phyloP scores from a whole-genome alignment of 1,140 invertebrate species.

The Papilio aristodemus region DNA sequence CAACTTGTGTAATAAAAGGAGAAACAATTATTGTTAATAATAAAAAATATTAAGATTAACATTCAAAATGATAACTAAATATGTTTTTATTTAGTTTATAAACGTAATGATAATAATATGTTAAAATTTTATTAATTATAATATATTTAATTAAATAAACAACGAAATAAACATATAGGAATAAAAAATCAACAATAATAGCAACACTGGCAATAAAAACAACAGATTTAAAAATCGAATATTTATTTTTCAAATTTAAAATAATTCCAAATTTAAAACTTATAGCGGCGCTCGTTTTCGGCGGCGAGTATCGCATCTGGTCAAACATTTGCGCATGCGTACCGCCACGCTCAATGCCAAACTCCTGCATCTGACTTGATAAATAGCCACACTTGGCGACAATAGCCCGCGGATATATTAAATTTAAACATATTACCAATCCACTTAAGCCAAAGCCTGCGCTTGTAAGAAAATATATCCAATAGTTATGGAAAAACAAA shows the following conservation, averaged over 20 bases:
- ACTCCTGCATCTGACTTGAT: constrained; percentile 55
- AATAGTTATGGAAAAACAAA: neutral
- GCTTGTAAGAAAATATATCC: neutral
- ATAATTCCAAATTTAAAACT: constrained; percentile 12
- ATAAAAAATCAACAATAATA: neutral
- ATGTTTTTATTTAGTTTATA: too few species aligned
- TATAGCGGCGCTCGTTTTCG: constrained; percentile 23
- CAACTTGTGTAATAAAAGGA: too few species aligned
- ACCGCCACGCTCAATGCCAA: constrained; percentile 58
- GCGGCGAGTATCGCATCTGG: constrained; percentile 48
- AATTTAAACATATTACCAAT: constrained; percentile 23
- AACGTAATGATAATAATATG: too few species aligned
- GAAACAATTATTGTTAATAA: too few species aligned
- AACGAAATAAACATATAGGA: neutral
- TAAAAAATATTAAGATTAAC: too few species aligned
- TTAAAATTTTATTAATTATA: too few species aligned
- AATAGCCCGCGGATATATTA: constrained; percentile 35
- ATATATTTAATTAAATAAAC: neutral
- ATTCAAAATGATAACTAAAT: too few species aligned
- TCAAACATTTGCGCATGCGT: constrained; percentile 62
- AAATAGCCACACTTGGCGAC: constrained; percentile 42
- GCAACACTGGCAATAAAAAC: neutral
- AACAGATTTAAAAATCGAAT: constrained; percentile 10
- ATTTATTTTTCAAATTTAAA: constrained; percentile 15
- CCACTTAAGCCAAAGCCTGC: neutral